Evolutionary conservation across 2,797 vertebrate species (phyloP).

Genomic region (Peromyscus nudipes): DNA sequence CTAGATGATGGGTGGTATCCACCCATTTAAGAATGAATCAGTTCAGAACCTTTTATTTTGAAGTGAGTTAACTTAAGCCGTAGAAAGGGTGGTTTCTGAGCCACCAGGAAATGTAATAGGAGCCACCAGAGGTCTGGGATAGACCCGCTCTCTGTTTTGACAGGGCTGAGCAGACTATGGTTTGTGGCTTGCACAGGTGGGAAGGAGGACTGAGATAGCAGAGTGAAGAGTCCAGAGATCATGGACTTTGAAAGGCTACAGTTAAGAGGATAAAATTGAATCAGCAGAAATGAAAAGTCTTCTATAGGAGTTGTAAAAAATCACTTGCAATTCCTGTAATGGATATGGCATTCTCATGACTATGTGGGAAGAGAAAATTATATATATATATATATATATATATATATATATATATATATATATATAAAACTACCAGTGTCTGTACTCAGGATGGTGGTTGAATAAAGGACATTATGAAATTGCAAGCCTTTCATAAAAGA

Average conservation of each 20-base stretch:
- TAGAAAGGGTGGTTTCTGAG: not conserved
- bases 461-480: constrained; percentile 4
- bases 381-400: not conserved
- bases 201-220: not conserved
- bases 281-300: not conserved
- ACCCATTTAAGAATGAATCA: not conserved
- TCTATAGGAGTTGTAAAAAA: not conserved
- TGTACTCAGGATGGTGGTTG: not conserved
- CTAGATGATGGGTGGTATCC: not conserved
- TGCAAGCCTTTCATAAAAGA: not conserved
- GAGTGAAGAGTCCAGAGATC: not conserved
- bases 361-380: not conserved
- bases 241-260: not conserved
- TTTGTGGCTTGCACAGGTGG: not conserved
- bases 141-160: accelerated
- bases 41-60: not conserved
- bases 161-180: not conserved
- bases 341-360: not conserved
- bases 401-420: not conserved
- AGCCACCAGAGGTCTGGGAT: not conserved
- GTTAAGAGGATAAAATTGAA: not conserved
- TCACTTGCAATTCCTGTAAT: too few relatives aligned
- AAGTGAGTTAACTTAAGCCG: not conserved
- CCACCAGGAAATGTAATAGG: not conserved
- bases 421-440: not conserved